A percentile compares a stretch with the other conserved stretches of the same genome.
phyloP scores from a whole-genome alignment of 1,140 invertebrate species.

The Drosophila quadrilineata region DNA sequence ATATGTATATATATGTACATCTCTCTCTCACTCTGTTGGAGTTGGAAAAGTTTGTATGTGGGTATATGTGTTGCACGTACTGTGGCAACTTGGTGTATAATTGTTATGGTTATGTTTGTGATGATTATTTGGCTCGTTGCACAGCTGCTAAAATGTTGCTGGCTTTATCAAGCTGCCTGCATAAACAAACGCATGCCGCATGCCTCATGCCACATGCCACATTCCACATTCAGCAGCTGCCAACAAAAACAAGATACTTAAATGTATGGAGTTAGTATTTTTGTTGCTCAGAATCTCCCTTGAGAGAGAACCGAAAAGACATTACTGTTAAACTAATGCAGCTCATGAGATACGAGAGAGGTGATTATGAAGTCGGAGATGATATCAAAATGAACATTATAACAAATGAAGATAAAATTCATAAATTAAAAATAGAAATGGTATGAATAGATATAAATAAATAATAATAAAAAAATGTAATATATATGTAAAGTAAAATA shows the following conservation, averaged over 20 bases:
- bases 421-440: no score
- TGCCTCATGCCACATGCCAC: no score
- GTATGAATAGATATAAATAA: no score
- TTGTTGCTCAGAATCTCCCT: background rate
- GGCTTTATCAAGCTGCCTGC: slow-evolving; percentile 35
- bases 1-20: background rate
- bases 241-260: slow-evolving; percentile 1
- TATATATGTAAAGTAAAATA: no score
- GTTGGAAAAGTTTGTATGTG: background rate
- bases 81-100: slow-evolving; percentile 58
- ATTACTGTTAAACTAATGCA: background rate
- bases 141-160: slow-evolving; percentile 62
- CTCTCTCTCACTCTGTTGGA: background rate
- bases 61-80: background rate
- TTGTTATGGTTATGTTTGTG: slow-evolving; percentile 79
- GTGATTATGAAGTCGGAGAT: no score
- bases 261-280: background rate
- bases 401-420: no score
- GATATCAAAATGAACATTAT: no score
- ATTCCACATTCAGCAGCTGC: background rate
- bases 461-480: no score
- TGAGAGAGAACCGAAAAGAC: background rate
- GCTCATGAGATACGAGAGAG: no score
- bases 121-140: slow-evolving; percentile 80
- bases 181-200: slow-evolving; percentile 23